Conservation (phyloP, 2,113 vertebrate species). For the Albula glossodonta region DNA sequence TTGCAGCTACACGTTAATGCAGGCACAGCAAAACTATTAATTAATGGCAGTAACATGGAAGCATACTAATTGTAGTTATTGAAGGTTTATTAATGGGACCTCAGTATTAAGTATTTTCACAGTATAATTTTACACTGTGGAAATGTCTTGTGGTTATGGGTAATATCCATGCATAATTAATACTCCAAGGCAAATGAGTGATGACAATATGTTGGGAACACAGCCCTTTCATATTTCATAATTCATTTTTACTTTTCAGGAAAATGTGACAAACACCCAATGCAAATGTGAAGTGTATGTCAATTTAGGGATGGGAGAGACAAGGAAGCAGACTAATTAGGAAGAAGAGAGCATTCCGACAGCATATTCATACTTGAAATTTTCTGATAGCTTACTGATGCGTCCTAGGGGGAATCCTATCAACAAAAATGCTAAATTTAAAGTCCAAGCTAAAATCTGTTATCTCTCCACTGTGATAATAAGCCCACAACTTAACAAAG, state of each 20-base stretch:
- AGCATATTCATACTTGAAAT: not conserved
- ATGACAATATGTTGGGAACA: not conserved
- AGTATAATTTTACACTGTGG: not conserved
- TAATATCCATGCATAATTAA: not conserved
- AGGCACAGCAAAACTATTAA: not conserved
- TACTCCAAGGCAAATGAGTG: not conserved
- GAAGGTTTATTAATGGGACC: not conserved
- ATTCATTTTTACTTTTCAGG: not conserved
- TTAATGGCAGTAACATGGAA: not conserved
- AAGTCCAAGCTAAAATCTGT: not conserved
- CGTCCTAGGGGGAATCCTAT: not conserved
- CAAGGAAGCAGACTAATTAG: not conserved
- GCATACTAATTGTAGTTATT: not conserved
- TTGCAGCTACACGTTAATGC: too few species aligned
- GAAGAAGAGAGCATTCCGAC: not conserved
- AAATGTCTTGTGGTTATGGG: not conserved
- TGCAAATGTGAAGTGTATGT: not conserved
- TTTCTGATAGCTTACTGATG: conserved; percentile 22
- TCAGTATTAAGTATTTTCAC: not conserved
- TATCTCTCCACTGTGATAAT: not conserved
- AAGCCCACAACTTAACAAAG: not conserved
- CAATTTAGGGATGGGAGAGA: not conserved
- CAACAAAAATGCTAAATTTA: not conserved
- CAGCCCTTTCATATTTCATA: not conserved
- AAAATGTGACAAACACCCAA: not conserved